Conservation (phyloP, 2,888 invertebrate genomes). For the Erebia palarica region DNA sequence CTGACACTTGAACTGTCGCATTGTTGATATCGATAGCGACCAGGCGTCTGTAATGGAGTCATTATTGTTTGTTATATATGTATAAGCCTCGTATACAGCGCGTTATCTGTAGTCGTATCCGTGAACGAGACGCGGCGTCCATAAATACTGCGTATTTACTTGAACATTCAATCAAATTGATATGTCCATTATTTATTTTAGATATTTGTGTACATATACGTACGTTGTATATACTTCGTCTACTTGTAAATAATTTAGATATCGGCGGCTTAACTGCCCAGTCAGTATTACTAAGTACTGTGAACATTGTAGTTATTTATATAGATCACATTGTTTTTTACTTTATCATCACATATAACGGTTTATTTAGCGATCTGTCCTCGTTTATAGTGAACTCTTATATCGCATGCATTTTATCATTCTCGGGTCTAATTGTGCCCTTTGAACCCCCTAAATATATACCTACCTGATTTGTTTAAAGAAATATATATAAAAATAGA, state of each 20-base stretch:
- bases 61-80: conserved; percentile 6
- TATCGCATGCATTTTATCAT: conserved; percentile 39
- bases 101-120: conserved; percentile 35
- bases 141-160: conserved; percentile 62
- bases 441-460: conserved; percentile 18
- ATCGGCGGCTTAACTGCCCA: conserved; percentile 58
- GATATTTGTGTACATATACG: conserved; percentile 72
- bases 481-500: conserved; percentile 33
- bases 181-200: conserved; percentile 79
- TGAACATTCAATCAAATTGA: conserved; percentile 77
- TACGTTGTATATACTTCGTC: conserved; percentile 70
- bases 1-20: conserved; percentile 15
- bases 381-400: conserved; percentile 25
- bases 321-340: conserved; percentile 31
- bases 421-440: conserved; percentile 39
- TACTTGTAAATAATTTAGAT: conserved; percentile 68
- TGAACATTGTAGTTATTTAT: conserved; percentile 41
- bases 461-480: conserved; percentile 22
- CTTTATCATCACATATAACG: conserved; percentile 34
- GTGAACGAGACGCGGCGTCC: conserved; percentile 54
- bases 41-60: conserved; percentile 11
- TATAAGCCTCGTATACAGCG: not conserved
- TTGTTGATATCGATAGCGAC: not conserved
- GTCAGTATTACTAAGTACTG: conserved; percentile 75
- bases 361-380: conserved; percentile 33